Conservation (phyloP, 2,888 invertebrate genomes). For the Myathropa florea region DNA sequence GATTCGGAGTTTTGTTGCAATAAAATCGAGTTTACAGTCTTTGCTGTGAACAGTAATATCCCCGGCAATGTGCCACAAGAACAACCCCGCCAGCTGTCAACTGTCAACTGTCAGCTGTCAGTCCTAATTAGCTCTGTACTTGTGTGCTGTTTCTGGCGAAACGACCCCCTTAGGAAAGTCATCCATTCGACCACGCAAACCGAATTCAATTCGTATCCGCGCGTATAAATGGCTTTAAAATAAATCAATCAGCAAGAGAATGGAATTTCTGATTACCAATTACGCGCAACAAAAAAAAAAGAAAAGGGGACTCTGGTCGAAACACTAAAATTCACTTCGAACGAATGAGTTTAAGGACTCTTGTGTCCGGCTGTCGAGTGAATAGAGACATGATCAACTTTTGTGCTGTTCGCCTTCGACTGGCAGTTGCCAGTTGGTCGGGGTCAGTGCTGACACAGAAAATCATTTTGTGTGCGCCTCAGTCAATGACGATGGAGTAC, state of each 20-base stretch:
- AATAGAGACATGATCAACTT: constrained; percentile 45
- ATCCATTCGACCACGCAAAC: neutral
- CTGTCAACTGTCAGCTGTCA: constrained; percentile 44
- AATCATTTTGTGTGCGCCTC: constrained; percentile 33
- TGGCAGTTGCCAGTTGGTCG: neutral
- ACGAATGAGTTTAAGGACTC: constrained; percentile 50
- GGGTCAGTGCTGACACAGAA: constrained; percentile 57
- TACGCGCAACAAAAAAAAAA: constrained; percentile 22
- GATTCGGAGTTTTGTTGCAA: constrained; percentile 1
- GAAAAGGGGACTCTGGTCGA: neutral
- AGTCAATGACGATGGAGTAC: constrained; percentile 46
- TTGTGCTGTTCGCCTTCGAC: neutral
- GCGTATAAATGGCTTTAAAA: constrained; percentile 59
- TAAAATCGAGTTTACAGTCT: neutral
- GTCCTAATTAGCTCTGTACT: constrained; percentile 54
- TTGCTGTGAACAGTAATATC: too few relatives aligned
- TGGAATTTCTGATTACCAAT: constrained; percentile 65
- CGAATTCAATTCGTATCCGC: constrained; percentile 22
- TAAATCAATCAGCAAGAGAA: constrained; percentile 61
- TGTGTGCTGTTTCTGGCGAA: constrained; percentile 33
- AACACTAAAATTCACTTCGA: constrained; percentile 48
- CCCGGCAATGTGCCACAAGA: neutral
- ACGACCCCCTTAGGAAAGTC: neutral
- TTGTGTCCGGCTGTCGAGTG: constrained; percentile 21
- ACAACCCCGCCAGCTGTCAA: constrained; percentile 20